Evolutionary conservation across 2,888 invertebrate genomes (phyloP).

Genomic region (Alloplasta piceator): DNA sequence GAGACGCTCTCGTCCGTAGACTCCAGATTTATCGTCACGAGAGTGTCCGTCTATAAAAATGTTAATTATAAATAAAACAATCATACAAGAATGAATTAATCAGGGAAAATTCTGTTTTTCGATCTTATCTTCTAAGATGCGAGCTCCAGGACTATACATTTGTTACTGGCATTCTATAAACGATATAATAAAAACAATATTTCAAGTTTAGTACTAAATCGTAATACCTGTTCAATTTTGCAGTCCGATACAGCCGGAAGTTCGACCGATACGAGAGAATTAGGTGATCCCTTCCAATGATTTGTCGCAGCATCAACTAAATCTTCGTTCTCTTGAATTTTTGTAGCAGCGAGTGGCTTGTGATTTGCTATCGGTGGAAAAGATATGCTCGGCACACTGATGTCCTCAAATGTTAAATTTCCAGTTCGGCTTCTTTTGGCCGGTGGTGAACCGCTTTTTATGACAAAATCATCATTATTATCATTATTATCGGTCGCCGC

Average conservation of each 20-base stretch:
- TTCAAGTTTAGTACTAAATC: slow-evolving; percentile 16
- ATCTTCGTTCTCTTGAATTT: slow-evolving; percentile 22
- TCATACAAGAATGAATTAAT: not conserved
- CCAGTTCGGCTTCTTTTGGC: slow-evolving; percentile 64
- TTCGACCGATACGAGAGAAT: slow-evolving; percentile 64
- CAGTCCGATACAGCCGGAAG: slow-evolving; percentile 65
- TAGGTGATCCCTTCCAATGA: slow-evolving; percentile 51
- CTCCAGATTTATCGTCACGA: slow-evolving; percentile 30
- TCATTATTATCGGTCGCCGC: not conserved
- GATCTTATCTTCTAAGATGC: too few species aligned
- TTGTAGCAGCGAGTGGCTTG: slow-evolving; percentile 12
- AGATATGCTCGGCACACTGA: slow-evolving; percentile 18
- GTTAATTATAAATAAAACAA: not conserved
- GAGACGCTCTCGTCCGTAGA: slow-evolving; percentile 14
- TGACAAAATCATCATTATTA: slow-evolving; percentile 7
- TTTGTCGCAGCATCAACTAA: slow-evolving; percentile 33
- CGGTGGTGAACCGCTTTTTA: slow-evolving; percentile 46
- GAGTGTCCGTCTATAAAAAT: slow-evolving; percentile 57
- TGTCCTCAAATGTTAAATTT: slow-evolving; percentile 64
- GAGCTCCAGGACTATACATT: too few species aligned
- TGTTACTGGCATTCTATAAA: too few species aligned
- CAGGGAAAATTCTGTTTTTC: not conserved
- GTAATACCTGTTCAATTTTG: slow-evolving; percentile 64
- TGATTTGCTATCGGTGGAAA: slow-evolving; percentile 18
- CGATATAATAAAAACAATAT: too few species aligned